phyloP scores from a whole-genome alignment of 2,888 invertebrate genomes.

The Pterostichus madidus region DNA sequence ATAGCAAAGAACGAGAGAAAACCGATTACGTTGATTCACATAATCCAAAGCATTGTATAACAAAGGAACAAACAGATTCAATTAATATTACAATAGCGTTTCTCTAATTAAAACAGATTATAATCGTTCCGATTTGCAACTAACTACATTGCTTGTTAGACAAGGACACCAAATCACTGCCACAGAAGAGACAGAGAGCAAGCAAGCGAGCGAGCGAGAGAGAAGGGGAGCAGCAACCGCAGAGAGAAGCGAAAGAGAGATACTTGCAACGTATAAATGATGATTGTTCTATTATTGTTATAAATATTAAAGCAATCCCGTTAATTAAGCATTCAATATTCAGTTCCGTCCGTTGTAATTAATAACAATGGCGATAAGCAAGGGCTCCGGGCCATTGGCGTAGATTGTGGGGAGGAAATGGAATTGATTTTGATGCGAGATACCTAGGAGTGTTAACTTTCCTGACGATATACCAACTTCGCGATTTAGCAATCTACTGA shows the following conservation, averaged over 20 bases:
- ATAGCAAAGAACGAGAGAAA: conserved; percentile 15
- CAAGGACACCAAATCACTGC: not conserved
- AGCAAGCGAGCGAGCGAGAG: not conserved
- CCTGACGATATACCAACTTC: conserved; percentile 5
- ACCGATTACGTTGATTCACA: conserved; percentile 1
- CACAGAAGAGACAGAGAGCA: conserved; percentile 18
- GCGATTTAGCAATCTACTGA: not conserved
- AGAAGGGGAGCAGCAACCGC: not conserved
- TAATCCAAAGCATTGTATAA: conserved; percentile 38
- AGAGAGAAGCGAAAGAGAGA: not conserved
- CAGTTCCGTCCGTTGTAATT: conserved; percentile 47
- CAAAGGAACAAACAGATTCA: conserved; percentile 65
- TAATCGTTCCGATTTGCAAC: conserved; percentile 64
- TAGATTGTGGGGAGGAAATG: not conserved
- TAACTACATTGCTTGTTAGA: conserved; percentile 38
- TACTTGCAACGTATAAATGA: conserved; percentile 43
- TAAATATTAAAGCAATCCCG: conserved; percentile 56
- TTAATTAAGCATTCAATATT: conserved; percentile 59
- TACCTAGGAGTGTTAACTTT: conserved; percentile 8
- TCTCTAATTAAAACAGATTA: conserved; percentile 66
- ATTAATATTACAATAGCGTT: conserved; percentile 66
- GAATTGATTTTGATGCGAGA: conserved; percentile 29
- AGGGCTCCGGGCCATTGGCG: not conserved
- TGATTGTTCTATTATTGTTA: conserved; percentile 58
- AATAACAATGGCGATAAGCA: conserved; percentile 51